Conservation (phyloP, 2,797 vertebrate species). For the Cirrhinus mrigala region DNA sequence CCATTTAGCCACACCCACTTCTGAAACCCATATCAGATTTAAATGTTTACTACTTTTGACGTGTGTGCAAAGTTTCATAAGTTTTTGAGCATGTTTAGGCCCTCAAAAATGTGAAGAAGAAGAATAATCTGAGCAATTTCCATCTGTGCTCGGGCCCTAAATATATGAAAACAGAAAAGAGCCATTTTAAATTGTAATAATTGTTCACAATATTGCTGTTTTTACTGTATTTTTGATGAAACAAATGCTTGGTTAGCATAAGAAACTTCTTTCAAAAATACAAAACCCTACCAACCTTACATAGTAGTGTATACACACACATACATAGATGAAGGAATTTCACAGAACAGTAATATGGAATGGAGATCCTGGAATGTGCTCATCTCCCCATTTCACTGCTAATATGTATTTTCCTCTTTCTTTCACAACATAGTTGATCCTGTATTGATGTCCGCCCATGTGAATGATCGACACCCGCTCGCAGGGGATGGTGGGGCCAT, state of each 20-base stretch:
- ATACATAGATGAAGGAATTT: neutral
- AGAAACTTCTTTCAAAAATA: neutral
- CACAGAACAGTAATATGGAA: slow-evolving; percentile 20
- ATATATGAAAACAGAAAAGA: neutral
- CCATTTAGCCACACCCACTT: no score
- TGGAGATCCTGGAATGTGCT: slow-evolving; percentile 31
- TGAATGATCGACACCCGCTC: slow-evolving; percentile 82
- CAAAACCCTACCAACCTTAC: neutral
- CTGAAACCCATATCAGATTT: no score
- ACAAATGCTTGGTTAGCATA: neutral
- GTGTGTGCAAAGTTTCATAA: no score
- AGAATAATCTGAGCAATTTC: no score
- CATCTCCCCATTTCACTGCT: slow-evolving; percentile 39
- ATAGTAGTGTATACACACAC: neutral
- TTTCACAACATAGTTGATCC: slow-evolving; percentile 72
- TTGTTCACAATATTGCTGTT: neutral
- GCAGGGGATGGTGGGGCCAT: slow-evolving; percentile 77
- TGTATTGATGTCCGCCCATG: slow-evolving; percentile 77
- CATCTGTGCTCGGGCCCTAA: no score
- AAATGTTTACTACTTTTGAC: no score
- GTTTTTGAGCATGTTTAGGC: no score
- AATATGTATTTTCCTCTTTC: slow-evolving; percentile 25
- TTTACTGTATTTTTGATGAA: neutral
- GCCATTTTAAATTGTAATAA: neutral
- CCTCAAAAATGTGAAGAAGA: no score